Conservation (phyloP, 2,113 vertebrate species). For the Silurus asotus region DNA sequence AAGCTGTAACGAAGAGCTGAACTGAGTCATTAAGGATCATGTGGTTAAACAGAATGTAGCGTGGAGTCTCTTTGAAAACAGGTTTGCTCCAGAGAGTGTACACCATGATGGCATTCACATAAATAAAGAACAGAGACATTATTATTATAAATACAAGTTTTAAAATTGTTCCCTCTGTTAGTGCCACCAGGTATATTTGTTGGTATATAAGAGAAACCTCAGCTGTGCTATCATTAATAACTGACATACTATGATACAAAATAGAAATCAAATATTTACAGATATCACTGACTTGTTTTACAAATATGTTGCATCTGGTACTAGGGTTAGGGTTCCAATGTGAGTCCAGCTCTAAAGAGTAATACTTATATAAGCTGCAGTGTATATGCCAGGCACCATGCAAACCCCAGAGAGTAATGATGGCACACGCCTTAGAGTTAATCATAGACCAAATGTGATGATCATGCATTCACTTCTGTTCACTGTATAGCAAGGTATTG, state of each 20-base stretch:
- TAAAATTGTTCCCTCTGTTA: background rate
- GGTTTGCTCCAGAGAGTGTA: conserved; percentile 39
- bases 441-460: background rate
- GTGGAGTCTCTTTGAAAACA: conserved; percentile 41
- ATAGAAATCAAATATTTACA: background rate
- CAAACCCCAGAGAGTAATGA: background rate
- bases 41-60: conserved; percentile 51
- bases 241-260: conserved; percentile 11
- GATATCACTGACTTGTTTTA: background rate
- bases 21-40: conserved; percentile 42
- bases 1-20: background rate
- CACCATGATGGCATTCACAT: conserved; percentile 49
- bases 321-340: no score
- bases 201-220: background rate
- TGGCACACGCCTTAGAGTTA: background rate
- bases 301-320: background rate
- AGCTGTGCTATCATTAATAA: conserved; percentile 15
- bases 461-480: no score
- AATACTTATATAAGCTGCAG: background rate
- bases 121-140: conserved; percentile 36
- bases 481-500: no score
- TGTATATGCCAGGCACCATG: background rate
- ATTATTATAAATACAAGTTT: background rate
- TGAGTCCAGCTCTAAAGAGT: background rate
- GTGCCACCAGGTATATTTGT: background rate